phyloP scores from a whole-genome alignment of 2,113 vertebrate species.

The Penelope pileata region DNA sequence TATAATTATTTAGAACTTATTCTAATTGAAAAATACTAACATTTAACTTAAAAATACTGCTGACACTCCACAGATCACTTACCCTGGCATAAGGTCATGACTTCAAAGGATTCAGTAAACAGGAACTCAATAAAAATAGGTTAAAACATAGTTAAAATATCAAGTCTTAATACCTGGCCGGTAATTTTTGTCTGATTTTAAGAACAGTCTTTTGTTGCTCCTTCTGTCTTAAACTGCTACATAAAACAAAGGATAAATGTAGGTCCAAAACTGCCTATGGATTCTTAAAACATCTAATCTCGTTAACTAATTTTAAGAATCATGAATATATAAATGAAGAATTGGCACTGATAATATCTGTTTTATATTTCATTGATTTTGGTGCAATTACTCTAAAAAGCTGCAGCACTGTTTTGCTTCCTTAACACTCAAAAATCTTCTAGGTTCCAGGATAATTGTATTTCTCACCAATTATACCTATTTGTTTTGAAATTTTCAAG shows the following conservation, averaged over 20 bases:
- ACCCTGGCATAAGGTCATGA: background rate
- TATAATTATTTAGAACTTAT: accelerated
- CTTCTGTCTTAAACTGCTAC: background rate
- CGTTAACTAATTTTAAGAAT: background rate
- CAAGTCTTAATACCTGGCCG: background rate
- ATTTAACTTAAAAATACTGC: background rate
- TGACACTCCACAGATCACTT: background rate
- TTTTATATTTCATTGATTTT: background rate
- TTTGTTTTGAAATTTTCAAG: background rate
- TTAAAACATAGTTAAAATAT: background rate
- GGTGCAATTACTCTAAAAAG: background rate
- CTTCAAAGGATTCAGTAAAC: background rate
- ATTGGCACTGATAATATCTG: background rate
- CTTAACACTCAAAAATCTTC: background rate
- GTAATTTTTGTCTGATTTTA: background rate
- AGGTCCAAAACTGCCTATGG: background rate
- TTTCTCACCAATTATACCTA: background rate
- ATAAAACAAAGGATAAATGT: background rate
- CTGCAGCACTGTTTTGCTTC: background rate
- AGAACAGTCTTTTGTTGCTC: background rate
- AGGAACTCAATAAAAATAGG: background rate
- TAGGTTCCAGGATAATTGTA: background rate
- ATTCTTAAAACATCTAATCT: background rate
- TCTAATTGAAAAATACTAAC: background rate
- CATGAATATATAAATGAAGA: accelerated